Conservation (phyloP, 1,140 invertebrate genomes). For the Charaxes varanes region DNA sequence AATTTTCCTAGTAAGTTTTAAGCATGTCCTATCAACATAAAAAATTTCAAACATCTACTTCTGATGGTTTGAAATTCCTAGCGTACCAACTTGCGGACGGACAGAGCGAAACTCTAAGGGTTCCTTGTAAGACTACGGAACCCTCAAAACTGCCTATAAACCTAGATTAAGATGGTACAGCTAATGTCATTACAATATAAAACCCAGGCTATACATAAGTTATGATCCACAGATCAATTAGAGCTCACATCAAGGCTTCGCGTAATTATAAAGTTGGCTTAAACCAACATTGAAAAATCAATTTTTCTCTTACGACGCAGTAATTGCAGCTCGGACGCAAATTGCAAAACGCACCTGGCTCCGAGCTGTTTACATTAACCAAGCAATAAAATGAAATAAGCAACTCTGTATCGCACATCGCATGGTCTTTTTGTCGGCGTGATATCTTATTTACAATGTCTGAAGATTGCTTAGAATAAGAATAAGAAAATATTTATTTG, state of each 20-base stretch:
- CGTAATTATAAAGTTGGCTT: slow-evolving; percentile 22
- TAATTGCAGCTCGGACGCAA: slow-evolving; percentile 55
- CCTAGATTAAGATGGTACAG: no score
- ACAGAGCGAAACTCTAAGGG: no score
- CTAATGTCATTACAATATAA: no score
- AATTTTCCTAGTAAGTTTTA: no score
- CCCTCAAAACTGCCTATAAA: no score
- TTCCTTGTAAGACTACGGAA: no score
- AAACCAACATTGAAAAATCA: slow-evolving; percentile 64
- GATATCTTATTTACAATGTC: slow-evolving; percentile 9
- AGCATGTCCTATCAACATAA: no score
- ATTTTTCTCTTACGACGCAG: slow-evolving; percentile 55
- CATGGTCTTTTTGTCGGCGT: slow-evolving; percentile 3
- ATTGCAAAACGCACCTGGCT: slow-evolving; percentile 59
- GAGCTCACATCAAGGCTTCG: slow-evolving; percentile 5
- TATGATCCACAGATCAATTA: slow-evolving; percentile 16
- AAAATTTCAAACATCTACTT: no score
- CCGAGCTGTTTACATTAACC: slow-evolving; percentile 37
- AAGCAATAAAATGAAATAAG: slow-evolving; percentile 15
- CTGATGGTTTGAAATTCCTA: no score
- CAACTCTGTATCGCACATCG: slow-evolving; percentile 4
- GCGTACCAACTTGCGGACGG: no score
- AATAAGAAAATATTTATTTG: slow-evolving; percentile 2
- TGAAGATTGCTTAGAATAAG: slow-evolving; percentile 2
- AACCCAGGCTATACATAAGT: no score